These are phyloP conservation scores for Callosobruchus maculatus DNA, from an alignment of 2,888 invertebrate species.

Conservation along the genomic window DNA sequence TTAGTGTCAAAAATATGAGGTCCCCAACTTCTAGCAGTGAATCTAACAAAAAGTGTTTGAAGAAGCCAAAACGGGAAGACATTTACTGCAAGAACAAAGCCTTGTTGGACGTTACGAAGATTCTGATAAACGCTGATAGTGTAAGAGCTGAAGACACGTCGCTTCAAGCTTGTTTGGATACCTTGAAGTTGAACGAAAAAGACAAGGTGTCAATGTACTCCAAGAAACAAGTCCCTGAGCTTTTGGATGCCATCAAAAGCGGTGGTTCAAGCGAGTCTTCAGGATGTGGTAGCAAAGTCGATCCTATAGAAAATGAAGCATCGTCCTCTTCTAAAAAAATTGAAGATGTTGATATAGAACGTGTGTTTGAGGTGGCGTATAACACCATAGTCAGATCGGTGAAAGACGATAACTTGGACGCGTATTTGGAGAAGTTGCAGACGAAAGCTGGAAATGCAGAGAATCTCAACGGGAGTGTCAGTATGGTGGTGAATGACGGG, in stretches of 20 bases:
- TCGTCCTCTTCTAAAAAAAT: neutral
- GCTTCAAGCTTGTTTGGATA: neutral
- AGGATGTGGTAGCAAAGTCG: neutral
- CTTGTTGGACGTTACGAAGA: slow-evolving; percentile 34
- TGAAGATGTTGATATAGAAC: neutral
- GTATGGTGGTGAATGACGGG: neutral
- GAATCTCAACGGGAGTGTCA: slow-evolving; percentile 7
- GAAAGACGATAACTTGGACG: neutral
- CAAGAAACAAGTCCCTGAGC: slow-evolving; percentile 13
- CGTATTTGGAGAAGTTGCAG: neutral
- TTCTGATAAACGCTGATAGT: slow-evolving; percentile 4
- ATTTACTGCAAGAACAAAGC: slow-evolving; percentile 37
- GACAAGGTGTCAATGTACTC: slow-evolving; percentile 20
- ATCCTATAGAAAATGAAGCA: neutral
- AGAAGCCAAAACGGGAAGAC: slow-evolving; percentile 11
- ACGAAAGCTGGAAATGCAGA: neutral
- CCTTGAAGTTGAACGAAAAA: neutral
- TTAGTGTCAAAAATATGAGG: neutral
- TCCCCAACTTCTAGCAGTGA: neutral
- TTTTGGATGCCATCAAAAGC: slow-evolving; percentile 1
- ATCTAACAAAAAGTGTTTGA: slow-evolving; percentile 2
- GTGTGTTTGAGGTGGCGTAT: neutral
- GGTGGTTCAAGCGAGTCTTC: neutral
- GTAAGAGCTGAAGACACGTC: neutral
- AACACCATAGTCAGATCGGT: neutral